phyloP scores from a whole-genome alignment of 2,797 vertebrate genomes.

The Nothura maculosa region DNA sequence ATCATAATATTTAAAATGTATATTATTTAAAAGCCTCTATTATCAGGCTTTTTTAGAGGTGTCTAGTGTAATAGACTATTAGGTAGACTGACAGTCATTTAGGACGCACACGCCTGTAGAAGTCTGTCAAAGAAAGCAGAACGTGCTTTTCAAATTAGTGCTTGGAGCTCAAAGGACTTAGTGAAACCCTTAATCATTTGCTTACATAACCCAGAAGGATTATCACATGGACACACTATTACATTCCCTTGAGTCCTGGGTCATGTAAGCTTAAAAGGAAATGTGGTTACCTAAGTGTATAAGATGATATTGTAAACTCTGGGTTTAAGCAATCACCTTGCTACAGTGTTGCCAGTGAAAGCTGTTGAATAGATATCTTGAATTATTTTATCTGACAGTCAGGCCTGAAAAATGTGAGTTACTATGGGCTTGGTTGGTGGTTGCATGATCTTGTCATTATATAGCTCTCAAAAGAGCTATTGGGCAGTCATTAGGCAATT shows the following conservation, averaged over 20 bases:
- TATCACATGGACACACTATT: neutral
- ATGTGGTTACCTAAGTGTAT: neutral
- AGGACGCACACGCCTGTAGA: neutral
- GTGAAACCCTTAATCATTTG: slow-evolving; percentile 12
- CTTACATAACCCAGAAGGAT: slow-evolving; percentile 21
- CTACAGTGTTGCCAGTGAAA: neutral
- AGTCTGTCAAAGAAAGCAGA: neutral
- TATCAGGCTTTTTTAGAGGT: neutral
- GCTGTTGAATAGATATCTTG: neutral
- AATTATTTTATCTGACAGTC: neutral
- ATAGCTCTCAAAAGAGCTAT: neutral
- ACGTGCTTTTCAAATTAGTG: neutral
- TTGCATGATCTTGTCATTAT: neutral
- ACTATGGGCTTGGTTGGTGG: neutral
- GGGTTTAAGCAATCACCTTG: neutral
- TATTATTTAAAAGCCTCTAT: neutral
- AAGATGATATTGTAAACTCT: neutral
- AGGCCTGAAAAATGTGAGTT: neutral
- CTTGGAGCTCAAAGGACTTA: neutral
- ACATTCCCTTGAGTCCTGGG: neutral
- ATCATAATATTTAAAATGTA: neutral
- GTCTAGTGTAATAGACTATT: neutral
- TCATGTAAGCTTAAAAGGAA: neutral
- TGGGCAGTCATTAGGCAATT: neutral
- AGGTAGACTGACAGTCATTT: neutral